Conservation (phyloP, 1,140 invertebrate genomes). For the Reticulitermes speratus region DNA sequence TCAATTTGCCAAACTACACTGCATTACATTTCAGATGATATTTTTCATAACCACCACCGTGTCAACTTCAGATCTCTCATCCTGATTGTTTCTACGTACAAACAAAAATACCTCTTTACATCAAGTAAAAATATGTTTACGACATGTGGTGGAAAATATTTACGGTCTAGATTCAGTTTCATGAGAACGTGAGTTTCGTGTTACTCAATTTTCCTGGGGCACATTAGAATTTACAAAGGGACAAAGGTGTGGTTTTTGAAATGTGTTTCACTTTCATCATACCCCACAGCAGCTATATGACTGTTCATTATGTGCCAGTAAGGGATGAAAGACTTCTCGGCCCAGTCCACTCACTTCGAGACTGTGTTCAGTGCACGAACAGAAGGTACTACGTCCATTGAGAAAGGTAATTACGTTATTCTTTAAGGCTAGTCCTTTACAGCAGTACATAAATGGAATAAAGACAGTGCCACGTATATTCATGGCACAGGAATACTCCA, state of each 20-base stretch:
- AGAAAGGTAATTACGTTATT: not conserved
- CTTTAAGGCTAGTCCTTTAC: not conserved
- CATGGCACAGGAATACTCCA: too few relatives aligned
- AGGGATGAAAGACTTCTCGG: not conserved
- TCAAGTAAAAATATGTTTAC: not conserved
- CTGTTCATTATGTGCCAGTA: not conserved
- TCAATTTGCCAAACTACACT: too few relatives aligned
- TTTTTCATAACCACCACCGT: too few relatives aligned
- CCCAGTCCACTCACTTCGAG: too few relatives aligned
- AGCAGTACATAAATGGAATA: not conserved
- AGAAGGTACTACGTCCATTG: not conserved
- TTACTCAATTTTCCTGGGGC: not conserved
- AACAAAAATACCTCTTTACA: not conserved
- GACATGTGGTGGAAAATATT: not conserved
- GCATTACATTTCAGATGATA: too few relatives aligned
- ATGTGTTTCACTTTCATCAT: not conserved
- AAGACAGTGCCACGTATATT: not conserved
- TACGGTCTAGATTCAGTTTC: not conserved
- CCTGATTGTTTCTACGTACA: too few relatives aligned
- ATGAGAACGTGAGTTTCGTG: not conserved
- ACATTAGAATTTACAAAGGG: not conserved
- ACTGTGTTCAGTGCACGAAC: not conserved
- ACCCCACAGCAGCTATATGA: not conserved
- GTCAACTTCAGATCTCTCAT: too few relatives aligned
- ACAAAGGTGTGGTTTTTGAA: slow-evolving; percentile 4